Evolutionary conservation across 2,888 invertebrate species (phyloP), one percentile per base, ranked within the genome.

Genomic region (Conistra vaccinii): DNA sequence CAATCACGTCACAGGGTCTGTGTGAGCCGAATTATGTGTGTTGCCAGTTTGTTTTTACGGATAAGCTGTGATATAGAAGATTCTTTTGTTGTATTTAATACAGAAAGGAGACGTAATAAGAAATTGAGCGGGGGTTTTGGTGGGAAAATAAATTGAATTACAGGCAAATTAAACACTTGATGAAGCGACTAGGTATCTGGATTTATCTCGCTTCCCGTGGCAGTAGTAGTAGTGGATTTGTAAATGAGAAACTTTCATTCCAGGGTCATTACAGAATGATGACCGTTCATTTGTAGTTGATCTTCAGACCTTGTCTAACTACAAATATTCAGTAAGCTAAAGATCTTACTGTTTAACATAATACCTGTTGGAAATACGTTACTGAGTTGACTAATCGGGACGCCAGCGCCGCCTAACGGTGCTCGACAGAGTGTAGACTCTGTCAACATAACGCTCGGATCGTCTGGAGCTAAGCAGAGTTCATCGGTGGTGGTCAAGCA

Each of bases 1-100:
- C 80, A 78, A 82, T 85, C 83, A 81, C 78, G 78, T 76, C 60
- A 73, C 70, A 63, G 53, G 58, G 75, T 60, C 71, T 85, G 80
- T 77, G 81, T 80, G 76, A 70, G 57, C 53, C 51, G 65, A 78
- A 74, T 78, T 83, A 81, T 83, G 42, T 78, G 71, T 69, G 74
- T 76, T 69, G 20, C 20, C 63, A 55, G 32, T 81, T 83, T 83
- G 73, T 65, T 71, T 77, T 69, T 68, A 42, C 32, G 69, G 55
- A 51, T 71, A 83, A 81, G 65, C 73, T 32, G 48, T 73, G 35
- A 62, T 80, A 48, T 70, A 68, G 35, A 48, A 61, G 45, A 55
- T 45, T 35, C 32, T 62, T 62, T 68, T 68, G 42, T 63, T 65
- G 55, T 72, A 20, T 62, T 69, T 45, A 53, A 20, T 51, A 32